Conservation (phyloP, 2,797 vertebrate species). For the Poeciliopsis infans region DNA sequence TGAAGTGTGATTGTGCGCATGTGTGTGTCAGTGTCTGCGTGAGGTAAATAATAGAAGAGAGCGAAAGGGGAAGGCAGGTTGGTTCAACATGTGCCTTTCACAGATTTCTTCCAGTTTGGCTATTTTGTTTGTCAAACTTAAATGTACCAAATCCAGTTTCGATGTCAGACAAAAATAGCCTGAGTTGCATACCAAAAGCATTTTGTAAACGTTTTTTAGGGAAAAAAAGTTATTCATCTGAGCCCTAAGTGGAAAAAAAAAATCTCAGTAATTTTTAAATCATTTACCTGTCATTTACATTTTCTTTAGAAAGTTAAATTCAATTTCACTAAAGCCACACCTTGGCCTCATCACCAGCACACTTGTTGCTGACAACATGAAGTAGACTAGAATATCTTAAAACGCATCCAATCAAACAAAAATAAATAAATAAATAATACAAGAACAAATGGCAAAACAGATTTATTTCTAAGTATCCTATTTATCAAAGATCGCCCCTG, state of each 20-base stretch:
- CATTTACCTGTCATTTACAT: not conserved
- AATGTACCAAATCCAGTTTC: not conserved
- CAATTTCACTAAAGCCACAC: not conserved
- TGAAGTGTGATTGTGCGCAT: slow-evolving; percentile 35
- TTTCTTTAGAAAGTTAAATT: not conserved
- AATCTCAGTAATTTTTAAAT: not conserved
- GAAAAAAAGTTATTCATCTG: not conserved
- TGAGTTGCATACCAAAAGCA: not conserved
- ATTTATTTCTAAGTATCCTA: not conserved
- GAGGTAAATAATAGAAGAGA: slow-evolving; percentile 14
- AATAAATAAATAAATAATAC: not conserved
- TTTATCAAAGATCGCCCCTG: not conserved
- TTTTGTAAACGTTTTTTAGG: not conserved
- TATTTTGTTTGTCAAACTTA: not conserved
- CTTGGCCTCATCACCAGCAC: not conserved
- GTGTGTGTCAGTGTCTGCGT: slow-evolving; percentile 20
- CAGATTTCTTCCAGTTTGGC: not conserved
- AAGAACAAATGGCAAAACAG: not conserved
- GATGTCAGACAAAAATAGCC: not conserved
- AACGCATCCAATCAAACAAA: not conserved
- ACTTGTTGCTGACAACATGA: not conserved
- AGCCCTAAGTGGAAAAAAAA: not conserved
- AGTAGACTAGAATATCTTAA: not conserved
- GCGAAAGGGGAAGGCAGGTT: slow-evolving; percentile 56
- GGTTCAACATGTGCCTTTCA: slow-evolving; percentile 8